Evolutionary conservation across 2,888 invertebrate species (phyloP), one percentile per base, ranked within the genome.

Genomic region (Platerodrilus igneus): DNA sequence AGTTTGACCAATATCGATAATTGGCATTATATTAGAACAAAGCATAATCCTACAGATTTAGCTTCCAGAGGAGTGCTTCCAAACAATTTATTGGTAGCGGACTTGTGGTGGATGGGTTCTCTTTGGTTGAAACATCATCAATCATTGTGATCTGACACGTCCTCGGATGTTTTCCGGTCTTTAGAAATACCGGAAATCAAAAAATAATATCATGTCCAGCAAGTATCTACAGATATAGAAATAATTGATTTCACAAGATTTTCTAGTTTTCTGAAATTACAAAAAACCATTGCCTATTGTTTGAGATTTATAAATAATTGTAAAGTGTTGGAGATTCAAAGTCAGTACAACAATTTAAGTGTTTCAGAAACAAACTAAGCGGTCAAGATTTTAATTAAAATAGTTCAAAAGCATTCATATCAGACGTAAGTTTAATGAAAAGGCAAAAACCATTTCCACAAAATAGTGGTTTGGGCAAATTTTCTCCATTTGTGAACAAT

Each of bases 401-500:
- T n/a, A n/a, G n/a, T n/a, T n/a, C n/a, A n/a, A n/a, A n/a, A n/a
- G n/a, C n/a, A n/a, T n/a, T n/a, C n/a, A n/a, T n/a, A n/a, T n/a
- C n/a, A n/a, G n/a, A n/a, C n/a, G n/a, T n/a, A n/a, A n/a, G n/a
- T n/a, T n/a, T n/a, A n/a, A n/a, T n/a, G n/a, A n/a, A n/a, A n/a
- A n/a, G n/a, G n/a, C n/a, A n/a, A n/a, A n/a, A n/a, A n/a, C 23
- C 2, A 10, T 10, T 23, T 23, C 11, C 23, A 5, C 23, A 13
- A 23, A 10, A 13, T 15, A 31, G 31, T n/a, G 19, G 39, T 29
- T 9, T 48, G 3, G n/a, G 4, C 46, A 15, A 9, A 3, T 26
- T 46, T 7, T 42, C 39, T 34, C 48, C 48, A 16, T 47, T 48
- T 33, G 5, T 47, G 9, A 23, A 47, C 21, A 8, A 10, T 21